Conservation (phyloP, 2,888 invertebrate species). For the Platerodrilus igneus region DNA sequence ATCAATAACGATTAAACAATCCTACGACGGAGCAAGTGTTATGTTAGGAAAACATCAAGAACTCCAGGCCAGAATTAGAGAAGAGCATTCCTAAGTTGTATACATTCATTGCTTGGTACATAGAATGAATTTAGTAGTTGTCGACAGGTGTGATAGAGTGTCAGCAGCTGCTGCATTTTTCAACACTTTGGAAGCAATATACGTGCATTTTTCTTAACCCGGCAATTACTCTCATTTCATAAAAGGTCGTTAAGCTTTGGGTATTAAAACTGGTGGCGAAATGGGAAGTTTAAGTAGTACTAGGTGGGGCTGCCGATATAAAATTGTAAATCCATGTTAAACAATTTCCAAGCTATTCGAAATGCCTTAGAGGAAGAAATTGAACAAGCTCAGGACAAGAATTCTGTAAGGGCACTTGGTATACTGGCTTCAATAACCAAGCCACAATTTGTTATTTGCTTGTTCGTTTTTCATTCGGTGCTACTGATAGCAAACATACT, state of each 20-base stretch:
- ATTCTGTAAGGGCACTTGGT: constrained; percentile 10
- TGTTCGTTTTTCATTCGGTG: no score
- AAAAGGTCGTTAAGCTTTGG: constrained; percentile 13
- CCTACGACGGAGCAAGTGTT: constrained; percentile 25
- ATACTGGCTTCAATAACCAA: no score
- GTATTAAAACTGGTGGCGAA: constrained; percentile 13
- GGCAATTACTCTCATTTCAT: constrained; percentile 15
- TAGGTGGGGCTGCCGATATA: constrained; percentile 19
- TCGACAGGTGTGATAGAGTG: constrained; percentile 7
- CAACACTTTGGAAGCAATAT: constrained; percentile 20
- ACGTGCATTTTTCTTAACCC: constrained; percentile 22
- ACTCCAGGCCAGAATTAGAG: constrained; percentile 17
- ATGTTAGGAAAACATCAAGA: constrained; percentile 20
- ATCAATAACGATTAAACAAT: constrained; percentile 21
- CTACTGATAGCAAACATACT: neutral
- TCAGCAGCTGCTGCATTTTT: constrained; percentile 15
- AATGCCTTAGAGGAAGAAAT: constrained; percentile 9
- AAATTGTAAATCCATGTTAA: constrained; percentile 18
- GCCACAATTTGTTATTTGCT: no score
- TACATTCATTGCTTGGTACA: constrained; percentile 8
- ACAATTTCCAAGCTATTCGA: constrained; percentile 14
- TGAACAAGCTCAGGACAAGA: no score
- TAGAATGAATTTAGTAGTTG: constrained; percentile 7
- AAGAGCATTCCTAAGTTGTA: no score
- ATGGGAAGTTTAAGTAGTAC: constrained; percentile 19